Percentiles rank a stretch among this genome's conserved stretches.
phyloP scores from a whole-genome alignment of 2,888 invertebrate genomes.

The Xylota sylvarum region DNA sequence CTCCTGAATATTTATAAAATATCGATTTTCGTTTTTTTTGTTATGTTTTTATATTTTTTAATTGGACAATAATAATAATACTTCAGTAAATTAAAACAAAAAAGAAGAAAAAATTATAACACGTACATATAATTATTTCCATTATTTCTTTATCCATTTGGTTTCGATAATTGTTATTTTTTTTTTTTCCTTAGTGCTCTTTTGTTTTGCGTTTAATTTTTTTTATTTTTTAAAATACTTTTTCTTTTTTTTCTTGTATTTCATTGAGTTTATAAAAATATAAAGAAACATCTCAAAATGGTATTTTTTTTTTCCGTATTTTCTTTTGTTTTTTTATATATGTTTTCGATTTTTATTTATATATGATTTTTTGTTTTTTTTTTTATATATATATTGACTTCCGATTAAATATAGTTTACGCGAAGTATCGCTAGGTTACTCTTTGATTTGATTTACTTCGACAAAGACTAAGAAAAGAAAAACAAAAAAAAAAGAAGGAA shows the following conservation, averaged over 20 bases:
- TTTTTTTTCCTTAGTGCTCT: constrained; percentile 18
- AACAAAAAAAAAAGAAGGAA: neutral
- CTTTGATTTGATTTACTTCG: constrained; percentile 27
- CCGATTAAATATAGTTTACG: constrained; percentile 39
- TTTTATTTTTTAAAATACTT: constrained; percentile 43
- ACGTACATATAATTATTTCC: neutral
- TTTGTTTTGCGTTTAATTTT: constrained; percentile 6
- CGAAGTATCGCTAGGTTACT: constrained; percentile 52
- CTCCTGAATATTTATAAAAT: constrained; percentile 56
- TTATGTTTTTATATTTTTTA: neutral
- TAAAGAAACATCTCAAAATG: constrained; percentile 57
- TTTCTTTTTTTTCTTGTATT: too few species aligned
- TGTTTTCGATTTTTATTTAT: constrained; percentile 19
- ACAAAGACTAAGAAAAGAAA: neutral
- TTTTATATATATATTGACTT: constrained; percentile 48
- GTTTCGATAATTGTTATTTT: constrained; percentile 5
- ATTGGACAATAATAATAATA: constrained; percentile 41
- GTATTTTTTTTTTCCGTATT: constrained; percentile 21
- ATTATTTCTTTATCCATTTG: neutral
- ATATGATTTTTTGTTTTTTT: constrained; percentile 19
- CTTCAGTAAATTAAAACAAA: constrained; percentile 29
- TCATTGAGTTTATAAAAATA: constrained; percentile 61
- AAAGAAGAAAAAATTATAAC: neutral
- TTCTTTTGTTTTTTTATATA: constrained; percentile 32
- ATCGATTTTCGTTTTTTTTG: constrained; percentile 11